phyloP scores from a whole-genome alignment of 2,113 vertebrate species.

The Hypomesus transpacificus region DNA sequence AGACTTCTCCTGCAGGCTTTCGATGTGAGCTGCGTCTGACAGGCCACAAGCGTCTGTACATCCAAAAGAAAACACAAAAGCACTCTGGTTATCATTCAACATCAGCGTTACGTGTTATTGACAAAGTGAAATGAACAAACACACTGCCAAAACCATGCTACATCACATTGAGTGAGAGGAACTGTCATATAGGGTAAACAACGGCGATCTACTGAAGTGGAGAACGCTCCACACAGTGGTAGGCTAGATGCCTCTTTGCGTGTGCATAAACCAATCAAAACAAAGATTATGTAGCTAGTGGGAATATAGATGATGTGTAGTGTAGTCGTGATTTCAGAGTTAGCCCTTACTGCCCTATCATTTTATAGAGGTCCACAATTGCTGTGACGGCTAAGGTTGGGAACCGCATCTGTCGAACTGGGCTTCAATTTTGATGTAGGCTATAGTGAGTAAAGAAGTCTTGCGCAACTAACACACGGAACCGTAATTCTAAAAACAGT shows the following conservation, averaged over 20 bases:
- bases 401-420: too few species aligned
- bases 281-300: constrained; percentile 47
- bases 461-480: not conserved
- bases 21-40: constrained; percentile 96
- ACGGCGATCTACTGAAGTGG: constrained; percentile 39
- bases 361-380: not conserved
- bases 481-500: not conserved
- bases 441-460: too few species aligned
- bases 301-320: constrained; percentile 22
- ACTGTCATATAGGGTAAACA: constrained; percentile 70
- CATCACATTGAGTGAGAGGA: constrained; percentile 61
- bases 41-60: constrained; percentile 93
- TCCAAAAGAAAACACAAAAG: constrained; percentile 42
- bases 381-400: not conserved
- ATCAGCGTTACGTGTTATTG: constrained; percentile 65
- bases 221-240: constrained; percentile 38
- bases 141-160: constrained; percentile 66
- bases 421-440: too few species aligned
- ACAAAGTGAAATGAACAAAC: constrained; percentile 70
- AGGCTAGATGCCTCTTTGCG: constrained; percentile 43
- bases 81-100: constrained; percentile 64
- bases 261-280: constrained; percentile 52
- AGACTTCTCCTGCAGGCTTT: constrained; percentile 97
- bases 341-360: not conserved
- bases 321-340: not conserved